Evolutionary conservation across 2,113 vertebrate genomes (phyloP).

Genomic region (Zosterops lateralis): DNA sequence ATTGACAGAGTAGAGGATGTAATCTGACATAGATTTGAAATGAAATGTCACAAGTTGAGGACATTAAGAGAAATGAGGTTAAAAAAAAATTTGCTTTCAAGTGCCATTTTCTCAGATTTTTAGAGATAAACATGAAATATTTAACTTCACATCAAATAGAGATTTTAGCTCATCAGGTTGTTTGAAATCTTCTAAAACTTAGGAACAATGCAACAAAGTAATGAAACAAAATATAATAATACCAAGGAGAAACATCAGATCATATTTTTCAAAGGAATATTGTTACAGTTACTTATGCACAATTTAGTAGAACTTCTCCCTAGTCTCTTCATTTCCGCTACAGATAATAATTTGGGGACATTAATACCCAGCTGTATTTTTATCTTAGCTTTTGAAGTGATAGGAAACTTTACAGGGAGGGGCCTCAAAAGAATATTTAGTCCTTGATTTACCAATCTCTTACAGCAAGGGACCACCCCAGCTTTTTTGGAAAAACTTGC

Average conservation of each 20-base stretch:
- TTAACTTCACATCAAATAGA: neutral
- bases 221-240: neutral
- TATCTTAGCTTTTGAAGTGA: conserved; percentile 6
- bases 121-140: neutral
- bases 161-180: neutral
- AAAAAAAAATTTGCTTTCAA: neutral
- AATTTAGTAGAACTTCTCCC: neutral
- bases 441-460: neutral
- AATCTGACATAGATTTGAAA: neutral
- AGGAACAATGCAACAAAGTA: neutral
- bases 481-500: neutral
- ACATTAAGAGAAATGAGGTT: neutral
- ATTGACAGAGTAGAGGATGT: neutral
- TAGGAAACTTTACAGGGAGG: neutral
- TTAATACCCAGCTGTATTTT: conserved; percentile 22
- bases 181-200: neutral
- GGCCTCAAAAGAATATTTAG: conserved; percentile 13
- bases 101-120: neutral
- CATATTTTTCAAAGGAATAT: neutral
- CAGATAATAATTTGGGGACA: conserved; percentile 16
- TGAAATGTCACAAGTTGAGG: neutral
- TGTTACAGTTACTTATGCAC: neutral
- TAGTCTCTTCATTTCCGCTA: neutral
- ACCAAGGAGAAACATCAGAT: neutral
- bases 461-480: neutral